Evolutionary conservation across 2,113 vertebrate genomes (phyloP).

Genomic region (Psilopogon haemacephalus): DNA sequence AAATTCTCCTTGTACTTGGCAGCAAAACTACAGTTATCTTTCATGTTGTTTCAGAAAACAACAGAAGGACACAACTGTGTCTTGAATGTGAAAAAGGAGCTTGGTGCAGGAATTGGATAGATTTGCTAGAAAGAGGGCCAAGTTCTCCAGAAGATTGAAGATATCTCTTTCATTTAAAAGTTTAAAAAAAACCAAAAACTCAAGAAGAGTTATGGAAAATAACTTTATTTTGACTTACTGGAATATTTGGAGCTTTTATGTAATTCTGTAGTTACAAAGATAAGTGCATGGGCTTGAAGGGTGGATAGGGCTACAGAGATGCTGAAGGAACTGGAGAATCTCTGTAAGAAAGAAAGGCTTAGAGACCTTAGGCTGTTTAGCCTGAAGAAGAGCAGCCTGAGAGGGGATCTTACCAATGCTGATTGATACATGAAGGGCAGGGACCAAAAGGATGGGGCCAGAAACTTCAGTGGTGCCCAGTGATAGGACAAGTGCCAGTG

Average conservation of each 20-base stretch:
- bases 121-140: background rate
- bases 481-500: too few species aligned
- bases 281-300: background rate
- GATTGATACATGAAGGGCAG: too few species aligned
- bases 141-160: background rate
- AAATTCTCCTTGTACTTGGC: background rate
- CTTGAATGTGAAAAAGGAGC: background rate
- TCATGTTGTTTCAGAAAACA: background rate
- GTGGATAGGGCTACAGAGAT: background rate
- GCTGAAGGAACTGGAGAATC: background rate
- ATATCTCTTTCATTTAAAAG: background rate
- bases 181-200: accelerated
- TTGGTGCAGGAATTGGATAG: background rate
- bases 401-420: too few species aligned
- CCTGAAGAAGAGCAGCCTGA: too few species aligned
- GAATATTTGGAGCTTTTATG: background rate
- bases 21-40: background rate
- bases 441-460: too few species aligned
- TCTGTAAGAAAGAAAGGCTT: background rate
- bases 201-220: background rate
- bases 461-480: too few species aligned
- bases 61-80: background rate
- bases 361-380: too few species aligned
- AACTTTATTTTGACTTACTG: background rate
- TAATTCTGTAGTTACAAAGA: background rate